Base-by-base conservation (phyloP, 1,140 invertebrate species). In the Nixonia krombeini region DNA sequence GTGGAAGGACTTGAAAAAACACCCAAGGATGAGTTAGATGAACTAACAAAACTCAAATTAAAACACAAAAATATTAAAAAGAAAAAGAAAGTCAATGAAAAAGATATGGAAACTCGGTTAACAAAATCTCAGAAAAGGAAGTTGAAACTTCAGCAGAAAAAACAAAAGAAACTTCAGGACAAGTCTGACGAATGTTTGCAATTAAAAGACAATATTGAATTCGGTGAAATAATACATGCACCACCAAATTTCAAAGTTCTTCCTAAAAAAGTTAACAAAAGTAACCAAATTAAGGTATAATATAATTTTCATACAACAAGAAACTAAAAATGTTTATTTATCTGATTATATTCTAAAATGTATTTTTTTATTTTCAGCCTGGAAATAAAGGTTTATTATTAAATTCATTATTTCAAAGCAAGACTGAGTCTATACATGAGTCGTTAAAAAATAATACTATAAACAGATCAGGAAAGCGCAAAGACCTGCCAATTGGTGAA, bases 201-300 rank as follows among this genome's bases (percentile, higher is more conserved):
- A 7, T 64, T 81, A n/a, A 77, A 80, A 35, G 91, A 92, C 72
- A 78, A 86, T 49, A 80, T 91, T 28, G 70, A 86, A 72, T 92
- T 92, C 84, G 90, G 90, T 1, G 91, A 92, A 72, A 80, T 90
- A 42, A 87, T 79, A n/a, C 88, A 91, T 74, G 89, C 85, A 51
- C 91, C 91, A 9, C 91, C 91, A 13, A 76, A 79, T 59, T 75
- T 92, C 0, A 86, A 76, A 53, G 62, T 79, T 9, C 71, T 61
- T 28, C 88, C 89, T 1, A 85, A 77, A 56, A 86, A 87, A 70
- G 81, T 82, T 26, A 66, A 70, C 13, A 84, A 77, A 61, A 56
- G 38, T 31, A 56, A 72, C 18, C 81, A 61, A 42, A 61, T 75
- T 1, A 82, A 87, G 73, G 87, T 88, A 82, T 80, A 75, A 41